Conservation (phyloP, 2,797 vertebrate species). For the Sebastolobus alascanus region DNA sequence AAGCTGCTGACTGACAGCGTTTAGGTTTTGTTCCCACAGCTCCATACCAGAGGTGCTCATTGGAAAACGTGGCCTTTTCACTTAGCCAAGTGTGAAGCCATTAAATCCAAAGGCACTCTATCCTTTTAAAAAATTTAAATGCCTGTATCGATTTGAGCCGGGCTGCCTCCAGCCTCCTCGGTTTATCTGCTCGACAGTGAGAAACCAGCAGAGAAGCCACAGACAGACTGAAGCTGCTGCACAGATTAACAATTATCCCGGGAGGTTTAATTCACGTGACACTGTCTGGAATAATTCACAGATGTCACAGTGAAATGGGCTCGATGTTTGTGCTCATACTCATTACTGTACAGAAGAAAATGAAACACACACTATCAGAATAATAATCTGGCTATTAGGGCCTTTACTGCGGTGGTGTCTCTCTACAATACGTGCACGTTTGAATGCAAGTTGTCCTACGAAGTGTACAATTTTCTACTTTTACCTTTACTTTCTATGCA, state of each 20-base stretch:
- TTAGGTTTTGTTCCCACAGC: slow-evolving; percentile 2
- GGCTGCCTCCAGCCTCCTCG: slow-evolving; percentile 23
- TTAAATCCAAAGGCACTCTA: slow-evolving; percentile 48
- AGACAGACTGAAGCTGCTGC: slow-evolving; percentile 22
- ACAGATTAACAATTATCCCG: slow-evolving; percentile 12
- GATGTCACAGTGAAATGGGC: slow-evolving; percentile 15
- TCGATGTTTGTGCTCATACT: background rate
- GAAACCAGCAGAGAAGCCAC: slow-evolving; percentile 27
- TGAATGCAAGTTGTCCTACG: no score
- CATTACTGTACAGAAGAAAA: background rate
- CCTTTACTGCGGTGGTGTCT: no score
- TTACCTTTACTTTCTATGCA: no score
- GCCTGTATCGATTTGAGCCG: slow-evolving; percentile 52
- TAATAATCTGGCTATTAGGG: background rate
- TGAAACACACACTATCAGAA: background rate
- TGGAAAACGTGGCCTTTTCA: slow-evolving; percentile 24
- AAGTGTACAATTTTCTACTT: no score
- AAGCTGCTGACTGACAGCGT: background rate
- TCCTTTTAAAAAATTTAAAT: slow-evolving; percentile 61
- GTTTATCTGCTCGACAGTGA: slow-evolving; percentile 28
- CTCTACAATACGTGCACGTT: no score
- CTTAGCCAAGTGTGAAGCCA: slow-evolving; percentile 46
- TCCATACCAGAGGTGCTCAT: background rate
- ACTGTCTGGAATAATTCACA: background rate
- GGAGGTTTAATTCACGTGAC: slow-evolving; percentile 13